phyloP scores from a whole-genome alignment of 2,888 invertebrate species.

The Xestia c-nigrum region DNA sequence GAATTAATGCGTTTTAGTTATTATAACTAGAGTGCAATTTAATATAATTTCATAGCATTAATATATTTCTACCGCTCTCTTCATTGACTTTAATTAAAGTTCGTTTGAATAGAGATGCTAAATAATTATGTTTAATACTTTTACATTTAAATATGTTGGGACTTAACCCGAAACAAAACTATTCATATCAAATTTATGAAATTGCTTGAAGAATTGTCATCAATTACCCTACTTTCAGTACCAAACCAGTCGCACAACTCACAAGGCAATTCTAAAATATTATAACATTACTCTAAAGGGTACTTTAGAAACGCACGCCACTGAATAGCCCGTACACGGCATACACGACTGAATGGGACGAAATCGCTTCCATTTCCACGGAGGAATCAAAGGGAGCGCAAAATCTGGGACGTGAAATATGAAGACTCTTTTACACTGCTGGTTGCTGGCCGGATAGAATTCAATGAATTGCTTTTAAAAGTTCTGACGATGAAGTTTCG shows the following conservation, averaged over 20 bases:
- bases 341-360: slow-evolving; percentile 59
- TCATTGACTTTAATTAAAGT: neutral
- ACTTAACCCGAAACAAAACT: neutral
- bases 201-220: neutral
- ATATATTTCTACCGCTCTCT: neutral
- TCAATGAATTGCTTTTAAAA: slow-evolving; percentile 35
- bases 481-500: slow-evolving; percentile 36
- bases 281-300: slow-evolving; percentile 35
- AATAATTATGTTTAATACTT: neutral
- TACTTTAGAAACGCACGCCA: slow-evolving; percentile 23
- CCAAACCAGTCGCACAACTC: neutral
- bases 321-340: slow-evolving; percentile 54
- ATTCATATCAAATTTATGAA: neutral
- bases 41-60: neutral
- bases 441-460: slow-evolving; percentile 29
- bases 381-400: slow-evolving; percentile 58
- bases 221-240: neutral
- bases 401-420: slow-evolving; percentile 57
- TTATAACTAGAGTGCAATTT: neutral
- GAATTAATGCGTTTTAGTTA: slow-evolving; percentile 5
- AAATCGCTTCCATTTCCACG: slow-evolving; percentile 70
- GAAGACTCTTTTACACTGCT: slow-evolving; percentile 62
- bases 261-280: slow-evolving; percentile 39
- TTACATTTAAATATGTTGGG: neutral
- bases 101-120: no score